A percentile compares a stretch with the other conserved stretches of the same genome.
phyloP scores from a whole-genome alignment of 2,888 invertebrate genomes.

The Argyra leucocephala region DNA sequence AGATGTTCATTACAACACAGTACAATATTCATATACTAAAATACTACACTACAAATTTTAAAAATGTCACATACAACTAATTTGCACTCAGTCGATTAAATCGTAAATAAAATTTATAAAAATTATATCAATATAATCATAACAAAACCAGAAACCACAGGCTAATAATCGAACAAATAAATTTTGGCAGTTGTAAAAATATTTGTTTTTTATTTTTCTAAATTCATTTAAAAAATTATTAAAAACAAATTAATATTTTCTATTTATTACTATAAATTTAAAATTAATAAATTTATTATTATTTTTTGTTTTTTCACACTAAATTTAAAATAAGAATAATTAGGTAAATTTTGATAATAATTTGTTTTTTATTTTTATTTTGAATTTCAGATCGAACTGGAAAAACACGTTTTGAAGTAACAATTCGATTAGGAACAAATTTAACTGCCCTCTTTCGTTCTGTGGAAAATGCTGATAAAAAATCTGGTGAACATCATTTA shows the following conservation, averaged over 20 bases:
- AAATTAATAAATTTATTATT: neutral
- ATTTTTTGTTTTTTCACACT: neutral
- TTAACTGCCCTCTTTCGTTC: constrained; percentile 38
- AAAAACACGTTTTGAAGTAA: constrained; percentile 41
- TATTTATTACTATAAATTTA: too few species aligned
- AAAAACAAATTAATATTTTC: too few species aligned
- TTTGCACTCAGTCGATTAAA: too few species aligned
- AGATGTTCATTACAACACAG: too few species aligned
- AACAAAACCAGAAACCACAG: neutral
- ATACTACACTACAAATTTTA: too few species aligned
- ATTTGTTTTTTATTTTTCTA: too few species aligned
- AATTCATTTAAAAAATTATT: neutral
- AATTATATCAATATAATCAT: neutral
- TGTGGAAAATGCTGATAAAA: constrained; percentile 24
- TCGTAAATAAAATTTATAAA: neutral
- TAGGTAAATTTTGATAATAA: neutral
- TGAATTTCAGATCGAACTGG: constrained; percentile 34
- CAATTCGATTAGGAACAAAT: constrained; percentile 41
- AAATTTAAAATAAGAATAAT: neutral
- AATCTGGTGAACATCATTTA: constrained; percentile 32
- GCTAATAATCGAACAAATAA: neutral
- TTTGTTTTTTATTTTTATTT: neutral
- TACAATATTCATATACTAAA: too few species aligned
- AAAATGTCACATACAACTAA: too few species aligned
- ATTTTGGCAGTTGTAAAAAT: too few species aligned